phyloP scores from a whole-genome alignment of 2,113 vertebrate genomes.

The Osmerus mordax region DNA sequence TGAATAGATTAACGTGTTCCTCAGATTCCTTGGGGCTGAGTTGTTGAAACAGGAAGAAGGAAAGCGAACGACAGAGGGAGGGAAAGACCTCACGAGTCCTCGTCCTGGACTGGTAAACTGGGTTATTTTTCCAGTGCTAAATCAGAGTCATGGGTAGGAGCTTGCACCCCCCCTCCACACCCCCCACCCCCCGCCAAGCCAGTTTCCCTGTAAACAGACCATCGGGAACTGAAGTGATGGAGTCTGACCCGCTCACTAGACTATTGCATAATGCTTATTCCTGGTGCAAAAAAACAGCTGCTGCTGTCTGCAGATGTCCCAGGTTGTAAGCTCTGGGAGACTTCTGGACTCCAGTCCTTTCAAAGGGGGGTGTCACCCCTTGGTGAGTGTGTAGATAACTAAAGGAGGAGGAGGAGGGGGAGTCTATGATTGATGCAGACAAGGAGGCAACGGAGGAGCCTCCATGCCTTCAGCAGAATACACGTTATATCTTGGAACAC shows the following conservation, averaged over 20 bases:
- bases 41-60: conserved; percentile 25
- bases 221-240: conserved; percentile 34
- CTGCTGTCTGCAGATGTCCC: conserved; percentile 18
- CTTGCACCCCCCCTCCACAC: neutral
- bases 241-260: conserved; percentile 6
- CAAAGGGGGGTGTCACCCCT: conserved; percentile 3
- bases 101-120: neutral
- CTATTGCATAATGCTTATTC: conserved; percentile 47
- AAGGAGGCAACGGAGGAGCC: no score
- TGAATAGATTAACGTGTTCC: conserved; percentile 8
- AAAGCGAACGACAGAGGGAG: neutral
- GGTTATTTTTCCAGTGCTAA: conserved; percentile 45
- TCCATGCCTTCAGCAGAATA: no score
- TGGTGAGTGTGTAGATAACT: neutral
- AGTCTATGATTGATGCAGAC: no score
- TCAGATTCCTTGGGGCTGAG: neutral
- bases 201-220: conserved; percentile 53
- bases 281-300: conserved; percentile 38
- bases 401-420: no score
- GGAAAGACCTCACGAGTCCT: conserved; percentile 7
- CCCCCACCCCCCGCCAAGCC: conserved; percentile 30
- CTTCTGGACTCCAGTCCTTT: neutral
- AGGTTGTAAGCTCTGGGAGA: conserved; percentile 11
- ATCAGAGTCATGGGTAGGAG: conserved; percentile 50
- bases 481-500: no score